Evolutionary conservation across 2,113 vertebrate genomes (phyloP).

Genomic region (Corvus cornix): DNA sequence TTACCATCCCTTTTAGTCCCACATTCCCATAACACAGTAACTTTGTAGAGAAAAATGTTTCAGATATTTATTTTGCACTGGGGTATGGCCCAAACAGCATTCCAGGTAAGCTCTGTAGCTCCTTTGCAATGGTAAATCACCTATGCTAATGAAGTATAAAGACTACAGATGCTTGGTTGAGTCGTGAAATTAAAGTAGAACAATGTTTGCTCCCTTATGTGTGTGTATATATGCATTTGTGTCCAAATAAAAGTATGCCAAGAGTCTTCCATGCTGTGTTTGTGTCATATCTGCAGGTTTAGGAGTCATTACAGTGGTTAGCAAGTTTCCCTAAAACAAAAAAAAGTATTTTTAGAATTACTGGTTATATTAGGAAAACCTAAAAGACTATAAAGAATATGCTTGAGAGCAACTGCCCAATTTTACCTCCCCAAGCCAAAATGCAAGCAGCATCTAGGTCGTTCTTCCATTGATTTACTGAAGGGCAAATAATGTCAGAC

Average conservation of each 20-base stretch:
- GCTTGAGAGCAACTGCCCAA: background rate
- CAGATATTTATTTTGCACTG: background rate
- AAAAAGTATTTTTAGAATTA: background rate
- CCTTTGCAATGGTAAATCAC: background rate
- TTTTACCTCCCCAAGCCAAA: conserved; percentile 12
- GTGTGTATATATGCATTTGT: background rate
- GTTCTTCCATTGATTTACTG: conserved; percentile 59
- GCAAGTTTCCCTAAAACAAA: background rate
- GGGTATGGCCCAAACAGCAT: background rate
- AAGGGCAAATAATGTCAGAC: conserved; percentile 75
- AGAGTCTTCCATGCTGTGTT: background rate
- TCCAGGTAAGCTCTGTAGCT: background rate
- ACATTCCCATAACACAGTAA: background rate
- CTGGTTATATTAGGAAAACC: background rate
- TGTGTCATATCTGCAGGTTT: background rate
- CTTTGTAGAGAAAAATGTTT: background rate
- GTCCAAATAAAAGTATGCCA: background rate
- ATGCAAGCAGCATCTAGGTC: conserved; percentile 36
- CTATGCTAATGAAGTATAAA: background rate
- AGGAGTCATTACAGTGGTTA: background rate
- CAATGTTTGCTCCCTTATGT: background rate
- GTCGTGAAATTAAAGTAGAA: background rate
- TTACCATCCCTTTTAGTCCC: background rate
- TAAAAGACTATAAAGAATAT: background rate
- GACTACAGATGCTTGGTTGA: background rate